Percentiles rank a stretch among this genome's conserved stretches.
phyloP scores from a whole-genome alignment of 2,797 vertebrate genomes.

The Crax fasciolata region DNA sequence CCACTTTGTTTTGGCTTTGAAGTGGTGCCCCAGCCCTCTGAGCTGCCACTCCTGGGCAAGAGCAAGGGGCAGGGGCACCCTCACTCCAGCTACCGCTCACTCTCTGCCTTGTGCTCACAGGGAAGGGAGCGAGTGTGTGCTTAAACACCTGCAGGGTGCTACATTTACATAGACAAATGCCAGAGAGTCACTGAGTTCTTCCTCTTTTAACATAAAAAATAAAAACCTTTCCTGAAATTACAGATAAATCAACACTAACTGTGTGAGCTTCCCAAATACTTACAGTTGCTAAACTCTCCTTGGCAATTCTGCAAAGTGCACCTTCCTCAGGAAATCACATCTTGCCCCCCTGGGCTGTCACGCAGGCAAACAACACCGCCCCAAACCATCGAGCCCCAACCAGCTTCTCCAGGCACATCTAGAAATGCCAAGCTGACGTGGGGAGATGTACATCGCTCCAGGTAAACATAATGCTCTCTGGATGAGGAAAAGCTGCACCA shows the following conservation, averaged over 20 bases:
- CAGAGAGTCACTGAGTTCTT: background rate
- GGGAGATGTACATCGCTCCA: background rate
- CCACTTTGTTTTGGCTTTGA: background rate
- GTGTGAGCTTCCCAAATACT: background rate
- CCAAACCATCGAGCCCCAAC: background rate
- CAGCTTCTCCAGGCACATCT: background rate
- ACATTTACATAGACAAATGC: background rate
- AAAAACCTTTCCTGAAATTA: background rate
- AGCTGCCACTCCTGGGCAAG: background rate
- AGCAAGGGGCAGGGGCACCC: background rate
- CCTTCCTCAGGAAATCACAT: background rate
- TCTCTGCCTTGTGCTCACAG: background rate
- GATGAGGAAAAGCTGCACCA: background rate
- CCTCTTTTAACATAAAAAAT: background rate
- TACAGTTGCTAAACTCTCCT: background rate
- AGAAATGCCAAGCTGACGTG: background rate
- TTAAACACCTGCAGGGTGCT: background rate
- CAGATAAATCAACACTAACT: background rate
- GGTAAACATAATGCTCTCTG: background rate
- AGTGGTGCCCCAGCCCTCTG: accelerated
- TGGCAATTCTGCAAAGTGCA: background rate
- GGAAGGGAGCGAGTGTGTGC: background rate
- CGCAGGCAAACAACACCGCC: background rate
- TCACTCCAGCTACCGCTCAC: background rate
- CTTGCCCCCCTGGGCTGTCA: background rate